Evolutionary conservation across 37 sponge, comb jelly and placozoan species (phyloP).

Genomic region (Halichondria panicea): DNA sequence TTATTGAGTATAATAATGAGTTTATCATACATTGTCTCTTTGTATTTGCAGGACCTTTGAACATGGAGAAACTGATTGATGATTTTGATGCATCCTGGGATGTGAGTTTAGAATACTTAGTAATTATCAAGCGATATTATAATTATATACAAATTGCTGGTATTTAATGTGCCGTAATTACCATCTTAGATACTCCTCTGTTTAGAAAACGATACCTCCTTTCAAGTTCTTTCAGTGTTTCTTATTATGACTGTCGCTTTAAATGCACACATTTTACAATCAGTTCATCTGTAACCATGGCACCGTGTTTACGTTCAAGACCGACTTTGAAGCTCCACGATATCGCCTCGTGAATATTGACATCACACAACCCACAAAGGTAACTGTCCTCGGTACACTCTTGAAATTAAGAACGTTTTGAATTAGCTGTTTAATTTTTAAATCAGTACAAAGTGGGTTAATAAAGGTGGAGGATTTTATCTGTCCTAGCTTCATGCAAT

Average conservation of each 20-base stretch:
- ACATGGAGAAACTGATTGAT: slow-evolving; percentile 75
- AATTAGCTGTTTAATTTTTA: too few species aligned
- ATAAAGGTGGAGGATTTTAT: too few species aligned
- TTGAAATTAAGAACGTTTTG: too few species aligned
- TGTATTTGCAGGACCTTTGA: slow-evolving; percentile 42
- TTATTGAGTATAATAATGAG: neutral
- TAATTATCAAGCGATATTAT: neutral
- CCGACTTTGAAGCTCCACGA: slow-evolving; percentile 75
- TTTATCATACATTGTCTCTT: neutral
- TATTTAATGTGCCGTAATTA: too few species aligned
- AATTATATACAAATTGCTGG: neutral
- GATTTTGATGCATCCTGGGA: slow-evolving; percentile 92
- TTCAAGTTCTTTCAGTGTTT: neutral
- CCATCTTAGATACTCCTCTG: too few species aligned
- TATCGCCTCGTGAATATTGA: slow-evolving; percentile 83
- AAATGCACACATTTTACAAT: neutral
- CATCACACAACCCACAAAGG: slow-evolving; percentile 75
- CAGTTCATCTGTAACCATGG: slow-evolving; percentile 87
- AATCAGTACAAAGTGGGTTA: too few species aligned
- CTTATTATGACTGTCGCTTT: neutral
- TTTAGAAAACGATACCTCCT: too few species aligned
- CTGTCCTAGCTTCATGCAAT: too few species aligned
- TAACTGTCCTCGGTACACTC: too few species aligned
- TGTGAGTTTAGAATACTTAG: slow-evolving; percentile 36
- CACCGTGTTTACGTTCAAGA: slow-evolving; percentile 66